phyloP scores from a whole-genome alignment of 2,797 vertebrate genomes.

The Pempheris klunzingeri region DNA sequence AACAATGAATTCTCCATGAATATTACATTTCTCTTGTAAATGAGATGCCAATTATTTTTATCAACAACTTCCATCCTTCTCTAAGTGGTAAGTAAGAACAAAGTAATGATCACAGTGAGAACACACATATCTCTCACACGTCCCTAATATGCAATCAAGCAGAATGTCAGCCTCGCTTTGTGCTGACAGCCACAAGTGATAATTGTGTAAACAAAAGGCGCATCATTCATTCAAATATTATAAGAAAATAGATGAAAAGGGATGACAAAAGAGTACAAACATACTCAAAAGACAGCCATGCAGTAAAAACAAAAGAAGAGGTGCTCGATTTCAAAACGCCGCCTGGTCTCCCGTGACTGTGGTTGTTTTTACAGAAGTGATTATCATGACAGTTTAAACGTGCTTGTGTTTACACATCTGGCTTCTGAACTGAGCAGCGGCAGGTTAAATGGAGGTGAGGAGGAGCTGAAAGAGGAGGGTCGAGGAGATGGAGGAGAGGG shows the following conservation, averaged over 20 bases:
- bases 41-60: conserved; percentile 65
- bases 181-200: conserved; percentile 63
- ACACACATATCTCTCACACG: conserved; percentile 40
- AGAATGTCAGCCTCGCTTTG: conserved; percentile 71
- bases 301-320: conserved; percentile 17
- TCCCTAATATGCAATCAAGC: conserved; percentile 74
- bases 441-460: conserved; percentile 45
- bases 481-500: conserved; percentile 36
- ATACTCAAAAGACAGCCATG: neutral
- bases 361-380: conserved; percentile 20
- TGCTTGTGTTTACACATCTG: conserved; percentile 42
- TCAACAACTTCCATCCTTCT: conserved; percentile 63
- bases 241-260: conserved; percentile 46
- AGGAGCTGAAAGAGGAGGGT: conserved; percentile 32
- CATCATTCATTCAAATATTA: conserved; percentile 53
- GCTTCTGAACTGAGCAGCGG: conserved; percentile 41
- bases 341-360: conserved; percentile 5
- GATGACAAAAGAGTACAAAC: conserved; percentile 40
- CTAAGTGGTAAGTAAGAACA: conserved; percentile 62
- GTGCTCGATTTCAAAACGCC: conserved; percentile 13
- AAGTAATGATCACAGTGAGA: conserved; percentile 57
- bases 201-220: conserved; percentile 68
- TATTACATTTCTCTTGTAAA: conserved; percentile 60
- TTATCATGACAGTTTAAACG: conserved; percentile 49
- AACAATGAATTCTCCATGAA: conserved; percentile 65